phyloP scores from a whole-genome alignment of 2,113 vertebrate species.

The Syngnathus typhle region DNA sequence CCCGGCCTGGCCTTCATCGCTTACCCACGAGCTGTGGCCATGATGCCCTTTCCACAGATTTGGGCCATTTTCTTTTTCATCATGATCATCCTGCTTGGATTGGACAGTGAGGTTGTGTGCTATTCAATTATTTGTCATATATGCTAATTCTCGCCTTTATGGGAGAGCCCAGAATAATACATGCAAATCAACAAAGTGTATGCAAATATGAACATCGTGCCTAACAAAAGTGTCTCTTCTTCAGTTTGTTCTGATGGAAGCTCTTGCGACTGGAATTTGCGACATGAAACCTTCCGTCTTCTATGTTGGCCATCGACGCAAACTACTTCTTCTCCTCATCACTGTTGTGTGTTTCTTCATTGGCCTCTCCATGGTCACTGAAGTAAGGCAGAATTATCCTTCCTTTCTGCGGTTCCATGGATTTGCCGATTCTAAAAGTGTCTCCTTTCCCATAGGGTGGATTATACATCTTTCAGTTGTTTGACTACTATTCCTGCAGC shows the following conservation, averaged over 20 bases:
- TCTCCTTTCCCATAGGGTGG: constrained; percentile 75
- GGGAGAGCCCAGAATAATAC: too few relatives aligned
- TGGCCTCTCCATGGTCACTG: constrained; percentile 73
- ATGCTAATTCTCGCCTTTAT: too few relatives aligned
- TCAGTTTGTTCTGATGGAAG: constrained; percentile 76
- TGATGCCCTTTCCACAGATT: constrained; percentile 76
- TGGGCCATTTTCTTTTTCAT: constrained; percentile 74
- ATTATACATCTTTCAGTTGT: constrained; percentile 92
- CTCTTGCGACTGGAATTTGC: constrained; percentile 64
- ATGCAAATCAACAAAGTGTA: not conserved
- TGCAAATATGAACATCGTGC: not conserved
- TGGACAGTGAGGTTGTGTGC: constrained; percentile 70
- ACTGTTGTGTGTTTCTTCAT: constrained; percentile 59
- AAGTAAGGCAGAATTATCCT: constrained; percentile 51
- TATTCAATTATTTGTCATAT: too few relatives aligned
- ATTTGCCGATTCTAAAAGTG: not conserved
- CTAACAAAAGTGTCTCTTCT: constrained; percentile 8
- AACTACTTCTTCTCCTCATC: constrained; percentile 68
- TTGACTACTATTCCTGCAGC: constrained; percentile 91
- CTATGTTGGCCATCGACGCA: constrained; percentile 67
- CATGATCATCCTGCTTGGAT: constrained; percentile 74
- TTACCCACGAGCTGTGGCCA: constrained; percentile 72
- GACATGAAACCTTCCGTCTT: constrained; percentile 70
- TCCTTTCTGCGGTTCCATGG: not conserved
- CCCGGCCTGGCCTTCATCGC: constrained; percentile 75